A percentile compares a stretch with the other conserved stretches of the same genome.
Conservation (phyloP, 2,888 invertebrate genomes). For the Diogma glabrata region DNA sequence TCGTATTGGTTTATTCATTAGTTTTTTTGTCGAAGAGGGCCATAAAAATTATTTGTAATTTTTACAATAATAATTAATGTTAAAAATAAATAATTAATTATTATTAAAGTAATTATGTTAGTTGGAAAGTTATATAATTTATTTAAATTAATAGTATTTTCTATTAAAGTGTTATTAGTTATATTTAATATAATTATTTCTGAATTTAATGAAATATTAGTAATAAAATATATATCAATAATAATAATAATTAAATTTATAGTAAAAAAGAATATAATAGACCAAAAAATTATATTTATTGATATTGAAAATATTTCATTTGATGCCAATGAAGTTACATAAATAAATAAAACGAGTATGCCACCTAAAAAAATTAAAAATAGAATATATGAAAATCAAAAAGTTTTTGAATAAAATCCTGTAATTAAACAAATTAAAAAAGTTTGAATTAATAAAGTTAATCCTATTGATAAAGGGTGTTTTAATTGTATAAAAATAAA, state of each 20-base stretch:
- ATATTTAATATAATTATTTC: constrained; percentile 30
- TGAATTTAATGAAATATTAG: constrained; percentile 33
- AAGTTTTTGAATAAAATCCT: constrained; percentile 39
- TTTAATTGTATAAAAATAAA: constrained; percentile 36
- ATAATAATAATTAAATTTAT: constrained; percentile 23
- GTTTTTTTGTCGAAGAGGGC: constrained; percentile 40
- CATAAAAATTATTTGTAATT: constrained; percentile 44
- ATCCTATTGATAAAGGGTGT: constrained; percentile 43
- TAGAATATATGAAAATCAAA: constrained; percentile 50
- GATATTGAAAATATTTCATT: constrained; percentile 45
- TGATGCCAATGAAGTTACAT: constrained; percentile 48
- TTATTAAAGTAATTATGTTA: constrained; percentile 39
- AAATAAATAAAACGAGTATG: constrained; percentile 52
- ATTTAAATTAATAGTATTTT: constrained; percentile 39
- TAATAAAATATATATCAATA: constrained; percentile 25
- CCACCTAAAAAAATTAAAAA: constrained; percentile 51
- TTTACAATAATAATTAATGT: constrained; percentile 46
- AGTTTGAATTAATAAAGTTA: constrained; percentile 43
- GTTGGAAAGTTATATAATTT: constrained; percentile 44
- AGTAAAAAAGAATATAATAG: constrained; percentile 23
- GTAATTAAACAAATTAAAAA: constrained; percentile 38
- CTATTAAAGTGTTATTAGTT: constrained; percentile 26
- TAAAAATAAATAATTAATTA: constrained; percentile 49
- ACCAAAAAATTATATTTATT: constrained; percentile 27
- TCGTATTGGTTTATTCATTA: constrained; percentile 41